Evolutionary conservation across 2,797 vertebrate genomes (phyloP).

Genomic region (Coilia nasus): DNA sequence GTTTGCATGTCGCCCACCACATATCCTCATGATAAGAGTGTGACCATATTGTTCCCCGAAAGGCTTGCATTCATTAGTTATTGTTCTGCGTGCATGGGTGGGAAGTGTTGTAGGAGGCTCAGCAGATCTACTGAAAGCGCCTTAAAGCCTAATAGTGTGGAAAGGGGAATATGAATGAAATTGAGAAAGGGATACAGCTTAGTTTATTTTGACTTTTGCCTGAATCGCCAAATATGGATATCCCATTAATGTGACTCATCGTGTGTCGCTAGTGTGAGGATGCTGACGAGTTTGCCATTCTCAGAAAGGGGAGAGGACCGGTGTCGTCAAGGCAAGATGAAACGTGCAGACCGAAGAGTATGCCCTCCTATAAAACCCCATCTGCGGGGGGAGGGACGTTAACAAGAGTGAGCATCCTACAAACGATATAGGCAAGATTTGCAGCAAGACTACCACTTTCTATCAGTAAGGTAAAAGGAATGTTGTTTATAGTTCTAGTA

Average conservation of each 20-base stretch:
- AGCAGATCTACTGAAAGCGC: not conserved
- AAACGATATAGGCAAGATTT: not conserved
- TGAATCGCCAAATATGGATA: not conserved
- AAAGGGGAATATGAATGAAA: not conserved
- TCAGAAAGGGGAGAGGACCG: not conserved
- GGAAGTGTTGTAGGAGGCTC: conserved; percentile 13
- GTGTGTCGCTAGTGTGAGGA: not conserved
- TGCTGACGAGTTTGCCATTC: not conserved
- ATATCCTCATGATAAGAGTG: conserved; percentile 12
- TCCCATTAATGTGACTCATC: not conserved
- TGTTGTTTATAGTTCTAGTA: not conserved
- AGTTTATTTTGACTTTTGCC: not conserved
- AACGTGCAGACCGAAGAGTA: conserved; percentile 7
- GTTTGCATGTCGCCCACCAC: conserved; percentile 1
- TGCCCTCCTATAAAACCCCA: not conserved
- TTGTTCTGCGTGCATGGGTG: not conserved
- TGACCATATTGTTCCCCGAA: not conserved
- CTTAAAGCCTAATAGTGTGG: not conserved
- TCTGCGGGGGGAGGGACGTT: not conserved
- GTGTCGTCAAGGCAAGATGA: not conserved
- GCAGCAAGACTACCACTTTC: not conserved
- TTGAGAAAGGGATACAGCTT: not conserved
- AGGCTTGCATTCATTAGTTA: not conserved
- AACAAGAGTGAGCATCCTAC: not conserved
- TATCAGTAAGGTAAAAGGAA: not conserved